Conservation (phyloP, 2,888 invertebrate genomes). For the Digitonthophagus gazella region DNA sequence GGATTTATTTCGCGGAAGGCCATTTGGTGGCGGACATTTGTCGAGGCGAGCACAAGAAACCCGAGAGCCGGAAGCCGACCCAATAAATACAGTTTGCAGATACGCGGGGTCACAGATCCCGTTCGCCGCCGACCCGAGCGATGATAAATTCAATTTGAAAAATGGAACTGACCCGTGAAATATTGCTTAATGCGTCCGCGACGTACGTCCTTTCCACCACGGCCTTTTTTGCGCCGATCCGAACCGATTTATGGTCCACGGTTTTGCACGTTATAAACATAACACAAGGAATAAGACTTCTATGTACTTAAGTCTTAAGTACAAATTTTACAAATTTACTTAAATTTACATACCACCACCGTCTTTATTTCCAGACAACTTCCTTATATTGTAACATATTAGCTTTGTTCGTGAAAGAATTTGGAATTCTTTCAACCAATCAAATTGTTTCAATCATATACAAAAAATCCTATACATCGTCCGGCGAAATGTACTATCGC, state of each 20-base stretch:
- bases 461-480: too few relatives aligned
- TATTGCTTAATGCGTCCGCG: background rate
- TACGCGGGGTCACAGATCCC: background rate
- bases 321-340: too few relatives aligned
- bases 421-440: too few relatives aligned
- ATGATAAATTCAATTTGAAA: slow-evolving; percentile 16
- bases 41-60: slow-evolving; percentile 11
- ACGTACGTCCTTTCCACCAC: background rate
- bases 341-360: too few relatives aligned
- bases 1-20: slow-evolving; percentile 16
- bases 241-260: background rate
- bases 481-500: too few relatives aligned
- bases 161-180: slow-evolving; percentile 5
- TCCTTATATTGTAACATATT: too few relatives aligned
- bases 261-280: background rate
- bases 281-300: too few relatives aligned
- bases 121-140: slow-evolving; percentile 5
- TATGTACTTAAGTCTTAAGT: too few relatives aligned
- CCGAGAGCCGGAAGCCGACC: slow-evolving; percentile 9
- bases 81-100: slow-evolving; percentile 13
- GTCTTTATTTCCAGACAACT: too few relatives aligned
- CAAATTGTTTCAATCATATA: too few relatives aligned
- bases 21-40: slow-evolving; percentile 11
- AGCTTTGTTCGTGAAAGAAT: too few relatives aligned
- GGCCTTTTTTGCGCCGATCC: background rate